Base-by-base conservation (phyloP, 1,140 invertebrate genomes). In the Coenobita brevimanus region DNA sequence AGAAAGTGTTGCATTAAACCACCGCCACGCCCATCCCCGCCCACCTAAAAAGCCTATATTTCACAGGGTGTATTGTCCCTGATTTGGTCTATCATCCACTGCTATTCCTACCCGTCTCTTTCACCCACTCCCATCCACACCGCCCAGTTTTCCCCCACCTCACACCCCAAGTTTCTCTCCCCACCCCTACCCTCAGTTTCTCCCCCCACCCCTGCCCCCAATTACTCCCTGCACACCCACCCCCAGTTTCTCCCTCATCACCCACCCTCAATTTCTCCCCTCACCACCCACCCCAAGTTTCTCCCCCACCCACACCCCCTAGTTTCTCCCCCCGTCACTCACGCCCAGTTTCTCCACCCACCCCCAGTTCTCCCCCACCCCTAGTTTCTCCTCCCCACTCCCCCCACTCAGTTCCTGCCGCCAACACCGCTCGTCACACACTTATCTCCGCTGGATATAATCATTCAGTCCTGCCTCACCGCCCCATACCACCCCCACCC, bases 231-330 rank as follows among this genome's bases (percentile, higher is more conserved):
- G n/a, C n/a, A 13, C 54, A 10, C n/a, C n/a, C 54, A 57, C 10
- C n/a, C 3, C 30, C 17, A 30, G 3, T 3, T 33, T 67, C 62
- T 67, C 62, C 36, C 62, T 67, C 62, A 30, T 33, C 36, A 24
- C 36, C 62, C 36, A 24, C 36, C 62, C 36, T 33, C 36, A 24
- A 30, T 33, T 67, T 67, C 62, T 67, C 62, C 36, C 62, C 21
- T 21, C n/a, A 30, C 41, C 67, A 38, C 67, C 41, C 67, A 38
- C 67, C 41, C 67, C 41, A 30, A 38, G 33, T 71, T 38, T 71
- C 67, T 71, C 67, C 41, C 67, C 41, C 67, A 38, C 67, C 41
- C 67, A 38, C 67, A 38, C 67, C 41, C 67, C 41, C 67, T 71
- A 30, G 36, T 38, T 71, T 38, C 41, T 38, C 41, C 67, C 41